Conservation (phyloP, 1,140 invertebrate species). For the Nebria ingens region DNA sequence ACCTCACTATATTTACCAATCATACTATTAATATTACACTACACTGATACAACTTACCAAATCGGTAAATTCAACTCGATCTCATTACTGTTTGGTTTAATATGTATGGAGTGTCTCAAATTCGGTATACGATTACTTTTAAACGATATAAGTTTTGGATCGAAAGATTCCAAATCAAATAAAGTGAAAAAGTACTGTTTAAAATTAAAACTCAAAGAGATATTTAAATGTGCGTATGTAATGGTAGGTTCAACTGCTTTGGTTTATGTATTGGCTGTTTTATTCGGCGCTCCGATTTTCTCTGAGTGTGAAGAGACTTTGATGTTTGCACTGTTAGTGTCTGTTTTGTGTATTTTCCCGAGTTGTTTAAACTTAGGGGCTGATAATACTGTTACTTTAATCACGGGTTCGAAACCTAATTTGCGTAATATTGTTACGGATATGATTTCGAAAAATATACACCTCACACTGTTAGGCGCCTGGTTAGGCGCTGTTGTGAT, state of each 20-base stretch:
- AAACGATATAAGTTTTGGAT: constrained; percentile 5
- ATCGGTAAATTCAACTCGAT: constrained; percentile 23
- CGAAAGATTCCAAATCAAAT: constrained; percentile 12
- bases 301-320: constrained; percentile 57
- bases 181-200: neutral
- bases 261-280: constrained; percentile 51
- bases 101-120: constrained; percentile 23
- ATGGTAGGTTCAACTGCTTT: constrained; percentile 30
- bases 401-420: constrained; percentile 39
- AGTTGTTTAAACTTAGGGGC: constrained; percentile 48
- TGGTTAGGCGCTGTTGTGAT: constrained; percentile 82
- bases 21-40: constrained; percentile 15
- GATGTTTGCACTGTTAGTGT: constrained; percentile 55
- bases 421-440: constrained; percentile 40
- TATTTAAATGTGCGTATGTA: constrained; percentile 31
- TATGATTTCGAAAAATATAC: constrained; percentile 47
- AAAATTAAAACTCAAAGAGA: constrained; percentile 25
- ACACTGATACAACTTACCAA: constrained; percentile 21
- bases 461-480: constrained; percentile 61
- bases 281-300: constrained; percentile 65
- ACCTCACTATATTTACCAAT: constrained; percentile 19
- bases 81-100: constrained; percentile 19
- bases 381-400: constrained; percentile 40
- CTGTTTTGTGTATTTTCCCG: constrained; percentile 55
- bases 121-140: constrained; percentile 15